Percentiles rank a stretch among this genome's conserved stretches.
Evolutionary conservation across 2,888 invertebrate species (phyloP).

Genomic region (Lasioglossum calceatum): DNA sequence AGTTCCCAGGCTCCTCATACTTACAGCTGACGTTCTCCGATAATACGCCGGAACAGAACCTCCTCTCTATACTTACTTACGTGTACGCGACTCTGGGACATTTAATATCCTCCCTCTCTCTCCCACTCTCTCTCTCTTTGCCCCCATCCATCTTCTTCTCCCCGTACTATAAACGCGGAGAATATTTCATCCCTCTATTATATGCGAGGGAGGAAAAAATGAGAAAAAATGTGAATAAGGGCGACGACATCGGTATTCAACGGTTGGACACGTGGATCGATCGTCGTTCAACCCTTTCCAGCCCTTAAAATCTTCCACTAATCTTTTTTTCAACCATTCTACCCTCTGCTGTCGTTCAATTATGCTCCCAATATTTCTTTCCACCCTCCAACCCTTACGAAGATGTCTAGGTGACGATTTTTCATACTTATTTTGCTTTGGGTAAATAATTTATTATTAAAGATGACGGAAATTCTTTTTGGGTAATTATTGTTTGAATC

Average conservation of each 20-base stretch:
- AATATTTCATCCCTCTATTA: slow-evolving; percentile 41
- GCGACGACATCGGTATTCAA: neutral
- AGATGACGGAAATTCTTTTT: neutral
- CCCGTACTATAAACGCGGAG: slow-evolving; percentile 2
- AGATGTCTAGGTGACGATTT: neutral
- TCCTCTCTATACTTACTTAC: slow-evolving; percentile 30
- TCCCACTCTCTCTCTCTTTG: neutral
- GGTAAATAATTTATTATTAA: neutral
- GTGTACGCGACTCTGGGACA: slow-evolving; percentile 27
- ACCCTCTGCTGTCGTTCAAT: neutral
- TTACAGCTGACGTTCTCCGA: slow-evolving; percentile 35
- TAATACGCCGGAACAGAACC: slow-evolving; percentile 32
- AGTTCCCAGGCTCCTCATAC: slow-evolving; percentile 15
- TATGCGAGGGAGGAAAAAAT: neutral
- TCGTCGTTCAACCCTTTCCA: neutral
- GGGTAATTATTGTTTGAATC: neutral
- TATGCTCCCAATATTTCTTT: neutral
- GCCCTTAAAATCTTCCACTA: too few species aligned
- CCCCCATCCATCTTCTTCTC: neutral
- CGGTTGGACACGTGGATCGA: neutral
- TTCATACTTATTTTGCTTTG: neutral
- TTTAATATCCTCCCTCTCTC: slow-evolving; percentile 49
- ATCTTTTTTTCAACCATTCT: neutral
- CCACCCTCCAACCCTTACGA: neutral
- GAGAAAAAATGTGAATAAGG: neutral